Percentiles rank a stretch among this genome's conserved stretches.
These are phyloP conservation scores for Pyralis farinalis DNA, from an alignment of 2,888 invertebrate species.

Conservation along the genomic window DNA sequence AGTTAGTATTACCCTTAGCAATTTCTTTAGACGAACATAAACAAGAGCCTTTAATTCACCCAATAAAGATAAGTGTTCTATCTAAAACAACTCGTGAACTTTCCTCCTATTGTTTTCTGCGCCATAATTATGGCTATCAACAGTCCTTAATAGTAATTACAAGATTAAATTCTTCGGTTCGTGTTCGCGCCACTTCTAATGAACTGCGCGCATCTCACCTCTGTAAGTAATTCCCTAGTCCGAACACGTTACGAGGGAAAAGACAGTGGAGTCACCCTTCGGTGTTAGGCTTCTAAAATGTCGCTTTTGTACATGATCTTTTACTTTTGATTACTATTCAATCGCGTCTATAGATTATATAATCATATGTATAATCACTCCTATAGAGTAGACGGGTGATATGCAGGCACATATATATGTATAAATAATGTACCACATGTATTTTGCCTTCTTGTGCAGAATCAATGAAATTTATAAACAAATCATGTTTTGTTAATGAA, in stretches of 20 bases:
- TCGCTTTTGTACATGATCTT: constrained; percentile 24
- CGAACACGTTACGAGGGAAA: constrained; percentile 63
- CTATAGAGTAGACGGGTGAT: no score
- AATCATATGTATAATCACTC: no score
- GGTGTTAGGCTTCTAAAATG: constrained; percentile 49
- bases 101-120: neutral
- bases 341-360: no score
- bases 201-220: constrained; percentile 66
- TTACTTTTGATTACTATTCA: no score
- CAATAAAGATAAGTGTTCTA: neutral
- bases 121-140: constrained; percentile 20
- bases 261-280: constrained; percentile 57
- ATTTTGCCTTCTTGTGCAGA: no score
- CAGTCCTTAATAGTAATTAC: constrained; percentile 11
- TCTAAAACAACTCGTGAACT: neutral
- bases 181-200: constrained; percentile 53
- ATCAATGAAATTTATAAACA: no score
- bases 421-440: no score
- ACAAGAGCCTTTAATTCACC: neutral
- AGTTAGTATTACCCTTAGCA: no score
- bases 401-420: no score
- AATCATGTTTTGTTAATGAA: no score
- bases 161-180: constrained; percentile 35
- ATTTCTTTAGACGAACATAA: neutral
- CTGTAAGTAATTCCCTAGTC: constrained; percentile 56